These are phyloP conservation scores for Zapornia atra DNA, from an alignment of 2,113 vertebrate genomes.

Conservation along the genomic window DNA sequence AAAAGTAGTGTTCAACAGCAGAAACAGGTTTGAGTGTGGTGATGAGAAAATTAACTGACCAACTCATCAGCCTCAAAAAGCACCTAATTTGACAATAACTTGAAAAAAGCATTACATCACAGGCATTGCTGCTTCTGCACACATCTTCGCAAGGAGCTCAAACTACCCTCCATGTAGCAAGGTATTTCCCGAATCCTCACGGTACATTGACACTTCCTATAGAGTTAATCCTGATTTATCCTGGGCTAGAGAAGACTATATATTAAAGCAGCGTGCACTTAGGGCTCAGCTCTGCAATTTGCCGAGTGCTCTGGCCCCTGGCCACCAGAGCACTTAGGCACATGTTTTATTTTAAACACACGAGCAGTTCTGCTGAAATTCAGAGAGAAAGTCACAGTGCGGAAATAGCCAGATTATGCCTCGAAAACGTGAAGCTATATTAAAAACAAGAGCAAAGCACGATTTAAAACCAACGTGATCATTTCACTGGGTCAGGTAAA, in stretches of 20 bases:
- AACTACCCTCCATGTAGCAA: rapidly evolving
- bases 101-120: neutral
- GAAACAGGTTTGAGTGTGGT: neutral
- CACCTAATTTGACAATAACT: neutral
- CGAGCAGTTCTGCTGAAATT: neutral
- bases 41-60: constrained; percentile 27
- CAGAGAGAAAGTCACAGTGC: neutral
- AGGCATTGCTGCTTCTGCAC: neutral
- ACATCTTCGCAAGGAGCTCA: neutral
- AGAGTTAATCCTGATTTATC: neutral
- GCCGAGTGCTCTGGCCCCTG: neutral
- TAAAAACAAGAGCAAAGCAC: neutral
- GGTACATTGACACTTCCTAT: neutral
- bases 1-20: neutral
- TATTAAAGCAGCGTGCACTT: neutral
- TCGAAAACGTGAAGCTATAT: neutral
- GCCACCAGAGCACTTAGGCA: constrained; percentile 48
- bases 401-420: neutral
- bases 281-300: neutral
- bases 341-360: constrained; percentile 21
- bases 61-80: neutral
- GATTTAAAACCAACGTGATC: neutral
- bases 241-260: neutral
- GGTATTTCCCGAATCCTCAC: neutral
- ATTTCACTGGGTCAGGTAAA: neutral